Conservation (phyloP, 2,888 invertebrate species). For the Latrodectus elegans region DNA sequence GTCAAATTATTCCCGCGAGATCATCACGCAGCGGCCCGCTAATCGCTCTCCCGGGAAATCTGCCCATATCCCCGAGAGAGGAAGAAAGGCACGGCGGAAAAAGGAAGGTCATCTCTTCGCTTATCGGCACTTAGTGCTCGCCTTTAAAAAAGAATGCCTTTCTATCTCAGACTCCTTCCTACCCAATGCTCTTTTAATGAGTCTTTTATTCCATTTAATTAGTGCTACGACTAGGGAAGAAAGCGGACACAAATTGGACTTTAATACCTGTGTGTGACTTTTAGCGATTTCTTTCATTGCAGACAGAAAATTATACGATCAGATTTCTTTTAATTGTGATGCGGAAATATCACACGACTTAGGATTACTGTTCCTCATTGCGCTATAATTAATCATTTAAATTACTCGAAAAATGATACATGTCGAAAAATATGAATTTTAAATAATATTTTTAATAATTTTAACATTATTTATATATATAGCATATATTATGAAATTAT, state of each 20-base stretch:
- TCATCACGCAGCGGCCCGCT: conserved; percentile 50
- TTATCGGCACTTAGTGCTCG: not conserved
- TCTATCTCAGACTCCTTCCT: not conserved
- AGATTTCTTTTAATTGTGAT: not conserved
- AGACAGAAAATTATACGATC: not conserved
- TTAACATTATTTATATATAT: too few species aligned
- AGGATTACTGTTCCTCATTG: too few species aligned
- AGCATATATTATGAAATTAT: too few species aligned
- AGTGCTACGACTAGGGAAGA: not conserved
- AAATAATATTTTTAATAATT: too few species aligned
- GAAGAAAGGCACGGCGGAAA: conserved; percentile 24
- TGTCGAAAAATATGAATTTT: too few species aligned
- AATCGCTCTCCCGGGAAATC: conserved; percentile 63
- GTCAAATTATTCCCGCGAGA: conserved; percentile 62
- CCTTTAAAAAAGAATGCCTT: too few species aligned
- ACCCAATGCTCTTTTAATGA: conserved; percentile 9
- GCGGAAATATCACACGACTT: not conserved
- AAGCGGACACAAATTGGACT: not conserved
- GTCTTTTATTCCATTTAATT: conserved; percentile 9
- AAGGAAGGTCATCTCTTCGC: conserved; percentile 5
- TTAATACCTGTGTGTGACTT: not conserved
- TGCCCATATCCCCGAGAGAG: conserved; percentile 11
- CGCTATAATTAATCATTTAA: too few species aligned
- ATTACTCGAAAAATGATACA: too few species aligned
- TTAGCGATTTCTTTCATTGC: too few species aligned